phyloP scores from a whole-genome alignment of 1,140 invertebrate genomes.

The Euura lappo region DNA sequence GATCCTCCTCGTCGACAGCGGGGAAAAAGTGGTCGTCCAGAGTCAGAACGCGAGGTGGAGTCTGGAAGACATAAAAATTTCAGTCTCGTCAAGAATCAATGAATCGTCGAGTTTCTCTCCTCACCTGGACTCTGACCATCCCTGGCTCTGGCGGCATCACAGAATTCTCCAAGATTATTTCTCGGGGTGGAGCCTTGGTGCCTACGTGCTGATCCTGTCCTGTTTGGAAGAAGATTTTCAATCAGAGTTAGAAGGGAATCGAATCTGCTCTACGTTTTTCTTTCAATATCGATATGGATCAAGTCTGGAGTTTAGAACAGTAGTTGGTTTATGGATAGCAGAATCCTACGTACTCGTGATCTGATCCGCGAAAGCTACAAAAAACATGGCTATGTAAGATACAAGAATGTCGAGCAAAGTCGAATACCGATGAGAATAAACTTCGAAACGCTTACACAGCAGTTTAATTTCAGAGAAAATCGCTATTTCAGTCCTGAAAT shows the following conservation, averaged over 20 bases:
- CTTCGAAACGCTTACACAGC: too few species aligned
- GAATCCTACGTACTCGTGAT: slow-evolving; percentile 27
- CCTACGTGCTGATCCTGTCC: slow-evolving; percentile 84
- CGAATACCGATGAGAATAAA: too few species aligned
- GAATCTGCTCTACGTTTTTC: too few species aligned
- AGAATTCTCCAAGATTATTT: slow-evolving; percentile 84
- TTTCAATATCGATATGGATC: too few species aligned
- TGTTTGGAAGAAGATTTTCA: slow-evolving; percentile 32
- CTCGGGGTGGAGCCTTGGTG: slow-evolving; percentile 79
- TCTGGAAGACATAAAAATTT: slow-evolving; percentile 51
- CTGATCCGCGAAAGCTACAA: slow-evolving; percentile 33
- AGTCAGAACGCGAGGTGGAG: slow-evolving; percentile 81
- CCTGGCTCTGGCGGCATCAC: slow-evolving; percentile 74
- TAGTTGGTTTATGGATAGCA: not conserved
- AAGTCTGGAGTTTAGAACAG: too few species aligned
- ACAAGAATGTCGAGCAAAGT: too few species aligned
- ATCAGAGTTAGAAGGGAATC: too few species aligned
- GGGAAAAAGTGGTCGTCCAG: slow-evolving; percentile 83
- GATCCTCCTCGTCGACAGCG: slow-evolving; percentile 69
- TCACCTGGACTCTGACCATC: slow-evolving; percentile 72
- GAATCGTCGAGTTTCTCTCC: slow-evolving; percentile 10
- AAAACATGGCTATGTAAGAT: not conserved
- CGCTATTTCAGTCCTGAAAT: too few species aligned
- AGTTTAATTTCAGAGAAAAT: too few species aligned
- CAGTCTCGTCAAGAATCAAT: not conserved